These are phyloP conservation scores for Diorhabda carinulata DNA, from an alignment of 1,140 invertebrate genomes.

Conservation along the genomic window DNA sequence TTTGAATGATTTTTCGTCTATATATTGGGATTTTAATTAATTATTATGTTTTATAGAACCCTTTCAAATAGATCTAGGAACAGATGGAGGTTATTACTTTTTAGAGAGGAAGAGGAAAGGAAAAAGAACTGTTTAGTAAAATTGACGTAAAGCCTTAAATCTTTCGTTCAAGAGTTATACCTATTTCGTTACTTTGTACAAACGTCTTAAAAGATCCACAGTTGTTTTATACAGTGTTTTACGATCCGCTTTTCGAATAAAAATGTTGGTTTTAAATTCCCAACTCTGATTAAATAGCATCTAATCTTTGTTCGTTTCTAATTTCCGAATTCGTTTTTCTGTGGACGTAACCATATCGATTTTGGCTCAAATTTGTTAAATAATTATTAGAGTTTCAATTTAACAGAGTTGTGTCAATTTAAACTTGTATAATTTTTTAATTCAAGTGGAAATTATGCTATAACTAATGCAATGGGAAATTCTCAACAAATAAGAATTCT, in stretches of 20 bases:
- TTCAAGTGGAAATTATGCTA: too few species aligned
- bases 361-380: not conserved
- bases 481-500: too few species aligned
- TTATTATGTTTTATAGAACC: too few species aligned
- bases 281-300: slow-evolving; percentile 1
- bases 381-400: not conserved
- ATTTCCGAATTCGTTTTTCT: not conserved
- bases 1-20: too few species aligned
- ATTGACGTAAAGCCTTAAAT: not conserved
- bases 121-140: not conserved
- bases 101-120: too few species aligned
- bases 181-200: slow-evolving; percentile 2
- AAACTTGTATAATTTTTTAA: not conserved
- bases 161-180: not conserved
- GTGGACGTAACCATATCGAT: not conserved
- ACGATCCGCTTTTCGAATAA: not conserved
- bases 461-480: too few species aligned
- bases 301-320: slow-evolving; percentile 1
- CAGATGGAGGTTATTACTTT: too few species aligned
- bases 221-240: slow-evolving; percentile 1
- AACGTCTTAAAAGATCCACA: not conserved
- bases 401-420: not conserved
- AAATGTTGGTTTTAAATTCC: not conserved
- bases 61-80: too few species aligned
- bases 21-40: too few species aligned